A percentile compares a stretch with the other conserved stretches of the same genome.
phyloP scores from a whole-genome alignment of 2,797 vertebrate genomes.

The Cyprinella venusta region DNA sequence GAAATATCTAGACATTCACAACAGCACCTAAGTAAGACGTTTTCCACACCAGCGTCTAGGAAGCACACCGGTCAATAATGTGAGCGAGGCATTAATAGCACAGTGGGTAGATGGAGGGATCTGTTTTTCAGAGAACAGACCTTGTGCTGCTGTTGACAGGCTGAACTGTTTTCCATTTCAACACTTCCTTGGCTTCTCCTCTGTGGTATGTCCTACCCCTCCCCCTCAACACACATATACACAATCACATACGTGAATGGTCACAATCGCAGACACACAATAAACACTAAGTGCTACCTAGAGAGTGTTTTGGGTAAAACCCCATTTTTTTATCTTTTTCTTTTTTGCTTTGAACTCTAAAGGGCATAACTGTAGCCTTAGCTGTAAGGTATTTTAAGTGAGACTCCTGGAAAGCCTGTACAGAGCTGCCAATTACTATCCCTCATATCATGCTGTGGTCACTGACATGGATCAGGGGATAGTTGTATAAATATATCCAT shows the following conservation, averaged over 20 bases:
- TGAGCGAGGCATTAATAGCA: constrained; percentile 21
- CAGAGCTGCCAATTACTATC: constrained; percentile 29
- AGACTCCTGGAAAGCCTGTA: constrained; percentile 17
- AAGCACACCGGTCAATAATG: neutral
- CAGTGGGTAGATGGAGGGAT: constrained; percentile 8
- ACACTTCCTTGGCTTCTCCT: constrained; percentile 34
- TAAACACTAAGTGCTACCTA: constrained; percentile 27
- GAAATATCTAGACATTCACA: constrained; percentile 22
- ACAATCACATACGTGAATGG: neutral
- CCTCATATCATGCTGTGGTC: constrained; percentile 20
- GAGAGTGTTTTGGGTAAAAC: constrained; percentile 36
- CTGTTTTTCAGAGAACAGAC: constrained; percentile 35
- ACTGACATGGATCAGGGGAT: neutral
- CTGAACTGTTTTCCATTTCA: constrained; percentile 28
- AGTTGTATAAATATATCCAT: neutral
- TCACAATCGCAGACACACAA: constrained; percentile 9
- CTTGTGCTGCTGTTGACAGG: constrained; percentile 27
- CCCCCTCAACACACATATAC: constrained; percentile 23
- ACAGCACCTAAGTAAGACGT: neutral
- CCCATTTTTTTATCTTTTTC: constrained; percentile 19
- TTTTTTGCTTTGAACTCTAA: constrained; percentile 27
- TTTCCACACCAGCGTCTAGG: neutral
- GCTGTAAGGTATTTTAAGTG: constrained; percentile 51
- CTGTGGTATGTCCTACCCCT: constrained; percentile 30
- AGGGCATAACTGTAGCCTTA: constrained; percentile 15